Evolutionary conservation across 2,888 invertebrate species (phyloP), one percentile per base, ranked within the genome.

Genomic region (Acronicta leporina): DNA sequence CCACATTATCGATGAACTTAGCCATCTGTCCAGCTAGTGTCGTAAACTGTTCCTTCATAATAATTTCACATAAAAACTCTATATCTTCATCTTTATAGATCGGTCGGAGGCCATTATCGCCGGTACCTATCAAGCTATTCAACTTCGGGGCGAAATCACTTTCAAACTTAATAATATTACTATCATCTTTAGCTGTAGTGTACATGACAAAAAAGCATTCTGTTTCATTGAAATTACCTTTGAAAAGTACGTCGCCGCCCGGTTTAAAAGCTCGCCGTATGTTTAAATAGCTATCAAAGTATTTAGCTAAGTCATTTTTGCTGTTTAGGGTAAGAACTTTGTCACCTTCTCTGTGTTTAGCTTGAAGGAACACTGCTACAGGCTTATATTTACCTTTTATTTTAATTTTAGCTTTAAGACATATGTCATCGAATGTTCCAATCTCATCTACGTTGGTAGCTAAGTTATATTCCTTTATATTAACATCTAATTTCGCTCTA

Each of bases 381-480:
- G 54, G 63, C 42, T 56, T 53, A 4, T 72, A 6, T 8, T 38
- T 27, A 0, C 47, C 60, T n/a, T 59, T 65, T 2, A 63, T n/a
- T 56, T 61, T 68, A 7, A 63, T n/a, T 56, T 61, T 68, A 5
- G 58, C 53, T 51, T 50, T 77, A 11, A 75, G 48, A 30, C 69
- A 69, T 14, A 78, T 62, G 8, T 78, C 79, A 43, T 76, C 79
- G 25, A 78, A 70, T 0, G 57, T 70, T 0, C 75, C 78, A n/a
- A 73, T 27, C 5, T 66, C 59, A 30, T 67, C 68, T 43, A 68
- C 61, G 33, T 78, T 78, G 1, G 74, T 63, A 0, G 68, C 74
- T n/a, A 78, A 50, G 47, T 58, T 54, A 16, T 78, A 78, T 5
- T 73, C 45, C 13, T 61, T 40, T n/a, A 76, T n/a, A 15, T 13